Evolutionary conservation across 2,888 invertebrate genomes (phyloP), one percentile per base, ranked within the genome.

Genomic region (Zaprionus bogoriensis): DNA sequence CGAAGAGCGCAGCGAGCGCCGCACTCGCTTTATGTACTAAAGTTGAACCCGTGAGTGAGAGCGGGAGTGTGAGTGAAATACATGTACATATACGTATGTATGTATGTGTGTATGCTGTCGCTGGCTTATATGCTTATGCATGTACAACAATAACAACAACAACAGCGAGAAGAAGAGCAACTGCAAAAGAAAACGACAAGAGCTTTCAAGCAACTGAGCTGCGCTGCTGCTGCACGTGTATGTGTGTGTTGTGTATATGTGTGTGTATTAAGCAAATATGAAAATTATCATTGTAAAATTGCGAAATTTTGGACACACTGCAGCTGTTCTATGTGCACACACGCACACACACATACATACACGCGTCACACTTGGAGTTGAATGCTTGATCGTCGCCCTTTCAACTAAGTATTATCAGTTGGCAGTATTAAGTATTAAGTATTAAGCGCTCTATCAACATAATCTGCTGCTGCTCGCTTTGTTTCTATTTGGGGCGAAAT

Each of bases 1-100:
- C 62, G 77, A 42, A 44, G 42, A 42, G 25, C 17, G 38, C 38
- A 73, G 61, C 64, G 55, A 55, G 57, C 60, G 65, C 58, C 65
- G 48, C 62, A 44, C 67, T 60, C 53, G 61, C 69, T 70, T 74
- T 81, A 80, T 80, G 44, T 80, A 80, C 84, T 19, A 19, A 68
- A 81, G 62, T 80, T 81, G 81, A 79, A 74, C 74, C 68, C 51
- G 61, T 61, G 53, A 30, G 48, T 25, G 53, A 61, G 64, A 46
- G 36, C n/a, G 9, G 50, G 68, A 54, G 57, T 66, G 46, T 54
- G 48, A 55, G 60, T 67, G 45, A 51, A 41, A 44, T 73, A 72
- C 53, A 48, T 44, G 12, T 12, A 36, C n/a, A 32, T 44, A 36
- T 50, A 38, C 36, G 23, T 47, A 14, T 51, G 42, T 62, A 46